Evolutionary conservation across 1,140 invertebrate species (phyloP).

Genomic region (Diploscapter pachys): DNA sequence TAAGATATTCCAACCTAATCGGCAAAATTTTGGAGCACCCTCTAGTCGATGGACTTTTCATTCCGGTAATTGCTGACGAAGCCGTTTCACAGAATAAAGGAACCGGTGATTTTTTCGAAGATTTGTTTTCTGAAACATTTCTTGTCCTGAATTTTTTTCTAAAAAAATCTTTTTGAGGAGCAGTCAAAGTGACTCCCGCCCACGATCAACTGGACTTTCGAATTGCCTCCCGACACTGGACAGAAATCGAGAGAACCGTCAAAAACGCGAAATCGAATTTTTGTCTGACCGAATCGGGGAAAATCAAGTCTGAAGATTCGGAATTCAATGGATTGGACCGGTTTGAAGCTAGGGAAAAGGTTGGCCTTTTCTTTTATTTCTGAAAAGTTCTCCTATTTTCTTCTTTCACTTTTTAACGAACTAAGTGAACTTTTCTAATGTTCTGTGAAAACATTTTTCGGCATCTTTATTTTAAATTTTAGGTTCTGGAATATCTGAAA

Average conservation of each 20-base stretch:
- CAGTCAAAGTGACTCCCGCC: slow-evolving; percentile 95
- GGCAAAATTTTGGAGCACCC: slow-evolving; percentile 81
- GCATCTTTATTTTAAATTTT: not conserved
- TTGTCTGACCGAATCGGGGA: too few relatives aligned
- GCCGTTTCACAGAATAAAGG: slow-evolving; percentile 68
- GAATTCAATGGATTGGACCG: slow-evolving; percentile 68
- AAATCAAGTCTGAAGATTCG: too few relatives aligned
- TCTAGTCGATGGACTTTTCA: slow-evolving; percentile 71
- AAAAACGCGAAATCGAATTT: not conserved
- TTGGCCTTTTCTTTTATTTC: not conserved
- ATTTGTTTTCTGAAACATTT: too few relatives aligned
- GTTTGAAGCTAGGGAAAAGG: slow-evolving; percentile 52
- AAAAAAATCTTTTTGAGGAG: slow-evolving; percentile 57
- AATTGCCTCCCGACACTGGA: slow-evolving; percentile 70
- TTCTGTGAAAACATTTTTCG: not conserved
- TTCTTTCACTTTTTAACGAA: too few relatives aligned
- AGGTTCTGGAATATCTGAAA: slow-evolving; percentile 24
- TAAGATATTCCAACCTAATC: slow-evolving; percentile 64
- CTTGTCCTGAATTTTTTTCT: not conserved
- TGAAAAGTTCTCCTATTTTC: too few relatives aligned
- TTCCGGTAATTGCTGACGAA: slow-evolving; percentile 83
- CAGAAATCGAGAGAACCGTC: slow-evolving; percentile 70
- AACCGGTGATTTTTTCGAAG: slow-evolving; percentile 63
- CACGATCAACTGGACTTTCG: slow-evolving; percentile 96
- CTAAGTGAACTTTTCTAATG: too few relatives aligned